phyloP scores from a whole-genome alignment of 1,140 invertebrate species.

The Drosophila littoralis region DNA sequence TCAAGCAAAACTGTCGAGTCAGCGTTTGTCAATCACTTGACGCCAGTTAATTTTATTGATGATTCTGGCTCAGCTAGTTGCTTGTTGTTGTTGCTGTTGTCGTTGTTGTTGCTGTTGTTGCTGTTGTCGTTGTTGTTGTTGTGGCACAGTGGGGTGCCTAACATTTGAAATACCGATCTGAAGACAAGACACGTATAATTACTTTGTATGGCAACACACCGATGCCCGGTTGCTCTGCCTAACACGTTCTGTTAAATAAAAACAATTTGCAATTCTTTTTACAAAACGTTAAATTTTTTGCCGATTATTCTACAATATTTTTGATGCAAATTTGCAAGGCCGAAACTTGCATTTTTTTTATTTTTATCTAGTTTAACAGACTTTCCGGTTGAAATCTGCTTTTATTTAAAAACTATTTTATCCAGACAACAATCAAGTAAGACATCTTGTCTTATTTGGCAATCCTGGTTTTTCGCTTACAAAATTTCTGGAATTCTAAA shows the following conservation, averaged over 20 bases:
- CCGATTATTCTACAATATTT: no score
- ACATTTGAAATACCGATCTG: conserved; percentile 23
- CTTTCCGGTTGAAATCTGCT: no score
- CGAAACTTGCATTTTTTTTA: no score
- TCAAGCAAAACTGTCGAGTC: conserved; percentile 36
- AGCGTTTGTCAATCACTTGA: conserved; percentile 48
- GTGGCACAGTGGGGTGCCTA: conserved; percentile 40
- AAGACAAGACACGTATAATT: neutral
- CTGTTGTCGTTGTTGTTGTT: conserved; percentile 28
- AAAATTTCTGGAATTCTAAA: no score
- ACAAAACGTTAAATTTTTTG: no score
- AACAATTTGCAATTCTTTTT: no score
- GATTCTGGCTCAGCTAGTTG: conserved; percentile 31
- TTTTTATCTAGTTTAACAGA: no score
- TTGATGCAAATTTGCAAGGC: no score
- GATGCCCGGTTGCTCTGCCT: conserved; percentile 4
- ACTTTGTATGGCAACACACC: neutral
- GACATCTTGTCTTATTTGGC: no score
- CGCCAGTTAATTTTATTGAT: conserved; percentile 31
- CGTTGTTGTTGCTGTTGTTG: neutral
- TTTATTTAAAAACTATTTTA: no score
- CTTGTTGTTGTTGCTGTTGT: neutral
- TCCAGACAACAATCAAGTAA: no score
- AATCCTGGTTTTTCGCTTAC: no score
- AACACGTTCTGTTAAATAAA: neutral